Evolutionary conservation across 1,140 invertebrate species (phyloP).

Genomic region (Nymphalis io): DNA sequence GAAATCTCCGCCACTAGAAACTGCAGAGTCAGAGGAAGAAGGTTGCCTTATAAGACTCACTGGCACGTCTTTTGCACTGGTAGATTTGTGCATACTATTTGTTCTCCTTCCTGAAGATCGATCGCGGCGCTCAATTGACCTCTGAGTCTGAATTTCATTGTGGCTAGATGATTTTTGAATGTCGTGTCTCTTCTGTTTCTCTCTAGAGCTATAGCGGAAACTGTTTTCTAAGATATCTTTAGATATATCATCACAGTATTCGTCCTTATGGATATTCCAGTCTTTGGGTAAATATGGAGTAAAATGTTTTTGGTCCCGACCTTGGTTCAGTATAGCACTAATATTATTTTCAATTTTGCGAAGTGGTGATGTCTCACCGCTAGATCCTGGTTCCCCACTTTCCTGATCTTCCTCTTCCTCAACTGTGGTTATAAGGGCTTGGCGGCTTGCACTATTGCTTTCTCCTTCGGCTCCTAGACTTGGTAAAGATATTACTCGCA

Average conservation of each 20-base stretch:
- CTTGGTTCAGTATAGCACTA: conserved; percentile 82
- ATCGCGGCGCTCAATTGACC: conserved; percentile 81
- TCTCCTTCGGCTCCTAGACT: conserved; percentile 82
- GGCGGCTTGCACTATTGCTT: conserved; percentile 63
- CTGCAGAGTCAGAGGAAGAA: conserved; percentile 73
- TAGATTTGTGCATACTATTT: conserved; percentile 85
- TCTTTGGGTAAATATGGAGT: conserved; percentile 79
- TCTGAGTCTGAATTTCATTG: conserved; percentile 81
- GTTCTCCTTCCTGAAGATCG: conserved; percentile 76
- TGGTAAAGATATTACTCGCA: conserved; percentile 85
- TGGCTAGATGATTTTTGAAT: conserved; percentile 82
- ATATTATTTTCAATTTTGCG: conserved; percentile 85
- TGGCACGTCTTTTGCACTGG: conserved; percentile 85
- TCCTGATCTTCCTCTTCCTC: conserved; percentile 85
- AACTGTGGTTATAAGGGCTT: conserved; percentile 80
- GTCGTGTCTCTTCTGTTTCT: conserved; percentile 79
- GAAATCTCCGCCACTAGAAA: conserved; percentile 78
- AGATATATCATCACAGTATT: conserved; percentile 79
- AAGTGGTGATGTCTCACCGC: conserved; percentile 82
- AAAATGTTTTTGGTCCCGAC: conserved; percentile 80
- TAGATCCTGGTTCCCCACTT: conserved; percentile 76
- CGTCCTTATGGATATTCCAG: conserved; percentile 81
- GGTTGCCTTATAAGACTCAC: conserved; percentile 80
- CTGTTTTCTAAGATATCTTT: conserved; percentile 78
- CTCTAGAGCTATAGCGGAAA: conserved; percentile 78